Evolutionary conservation across 2,797 vertebrate genomes (phyloP), one percentile per base, ranked within the genome.

Genomic region (Spinus pinus): DNA sequence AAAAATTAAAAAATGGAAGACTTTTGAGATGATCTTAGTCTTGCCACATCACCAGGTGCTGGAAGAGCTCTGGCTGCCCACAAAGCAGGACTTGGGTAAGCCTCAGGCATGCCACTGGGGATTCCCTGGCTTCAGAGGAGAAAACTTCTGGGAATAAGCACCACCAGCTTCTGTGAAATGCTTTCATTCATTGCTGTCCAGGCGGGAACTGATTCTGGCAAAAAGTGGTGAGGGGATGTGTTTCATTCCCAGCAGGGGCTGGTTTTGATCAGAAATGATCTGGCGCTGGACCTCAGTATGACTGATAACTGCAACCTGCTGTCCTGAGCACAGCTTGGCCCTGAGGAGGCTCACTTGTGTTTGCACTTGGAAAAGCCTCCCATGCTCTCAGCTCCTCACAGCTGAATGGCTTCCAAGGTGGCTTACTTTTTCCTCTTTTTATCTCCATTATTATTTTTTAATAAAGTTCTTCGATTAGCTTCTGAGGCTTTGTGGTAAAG

Each of bases 401-500:
- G 75, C 86, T 96, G 95, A 97, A 92, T 0, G 0, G 54, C 70
- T 88, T 96, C 97, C 97, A 97, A 94, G 39, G 49, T 4, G 0
- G 77, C 70, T 95, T 86, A 24, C 73, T 91, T 84, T 65, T 71
- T 89, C 95, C 83, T 86, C 75, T 92, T 95, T 97, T 93, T 94
- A 91, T 94, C 65, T 0, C 71, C 6, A 1, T 94, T 94, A 95
- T 96, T 94, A 94, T 93, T 97, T 97, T 96, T 96, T 95, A 96
- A 96, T 97, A 93, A 96, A 86, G 69, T 96, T 88, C 61, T 70
- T 73, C 35, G 61, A 90, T 96, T 95, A 92, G 81, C 69, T 96
- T 96, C 93, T 94, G 91, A 86, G 73, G 44, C 78, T 80, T 86
- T 4, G 1, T 89, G 80, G 85, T 8, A 5, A 86, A 95, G 67